phyloP scores from a whole-genome alignment of 2,797 vertebrate genomes.

The Coluber constrictor region DNA sequence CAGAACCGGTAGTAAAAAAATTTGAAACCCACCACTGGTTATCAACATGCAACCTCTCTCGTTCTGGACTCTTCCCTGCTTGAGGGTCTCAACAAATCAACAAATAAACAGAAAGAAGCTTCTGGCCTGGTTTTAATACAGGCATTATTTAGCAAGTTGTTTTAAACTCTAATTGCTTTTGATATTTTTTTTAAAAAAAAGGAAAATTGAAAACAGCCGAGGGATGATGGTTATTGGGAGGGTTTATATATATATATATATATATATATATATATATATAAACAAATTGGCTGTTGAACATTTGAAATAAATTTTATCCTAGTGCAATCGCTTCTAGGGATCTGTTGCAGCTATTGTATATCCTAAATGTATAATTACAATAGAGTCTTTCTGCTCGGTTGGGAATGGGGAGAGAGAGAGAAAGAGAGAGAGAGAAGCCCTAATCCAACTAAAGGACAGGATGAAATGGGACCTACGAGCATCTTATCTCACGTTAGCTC shows the following conservation, averaged over 20 bases:
- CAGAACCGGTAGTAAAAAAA: no score
- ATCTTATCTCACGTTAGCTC: not conserved
- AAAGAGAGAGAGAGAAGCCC: slow-evolving; percentile 3
- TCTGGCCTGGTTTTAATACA: slow-evolving; percentile 56
- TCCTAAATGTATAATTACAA: slow-evolving; percentile 58
- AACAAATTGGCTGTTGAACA: slow-evolving; percentile 55
- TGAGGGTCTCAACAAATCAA: slow-evolving; percentile 38
- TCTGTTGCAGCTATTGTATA: slow-evolving; percentile 58
- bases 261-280: no score
- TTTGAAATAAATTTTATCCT: slow-evolving; percentile 56
- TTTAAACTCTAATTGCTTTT: slow-evolving; percentile 57
- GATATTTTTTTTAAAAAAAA: slow-evolving; percentile 42
- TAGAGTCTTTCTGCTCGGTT: slow-evolving; percentile 54
- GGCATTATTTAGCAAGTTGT: slow-evolving; percentile 59
- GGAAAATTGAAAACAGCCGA: slow-evolving; percentile 61
- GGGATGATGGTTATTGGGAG: slow-evolving; percentile 29
- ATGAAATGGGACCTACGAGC: not conserved
- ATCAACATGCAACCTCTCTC: slow-evolving; percentile 31
- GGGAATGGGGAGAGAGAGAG: slow-evolving; percentile 23
- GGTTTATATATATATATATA: no score
- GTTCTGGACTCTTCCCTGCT: slow-evolving; percentile 37
- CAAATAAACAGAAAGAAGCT: not conserved
- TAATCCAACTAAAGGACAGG: not conserved
- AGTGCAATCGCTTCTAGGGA: slow-evolving; percentile 50
- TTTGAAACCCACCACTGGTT: no score